phyloP scores from a whole-genome alignment of 2,797 vertebrate genomes.

The Brotogeris chrysoptera region DNA sequence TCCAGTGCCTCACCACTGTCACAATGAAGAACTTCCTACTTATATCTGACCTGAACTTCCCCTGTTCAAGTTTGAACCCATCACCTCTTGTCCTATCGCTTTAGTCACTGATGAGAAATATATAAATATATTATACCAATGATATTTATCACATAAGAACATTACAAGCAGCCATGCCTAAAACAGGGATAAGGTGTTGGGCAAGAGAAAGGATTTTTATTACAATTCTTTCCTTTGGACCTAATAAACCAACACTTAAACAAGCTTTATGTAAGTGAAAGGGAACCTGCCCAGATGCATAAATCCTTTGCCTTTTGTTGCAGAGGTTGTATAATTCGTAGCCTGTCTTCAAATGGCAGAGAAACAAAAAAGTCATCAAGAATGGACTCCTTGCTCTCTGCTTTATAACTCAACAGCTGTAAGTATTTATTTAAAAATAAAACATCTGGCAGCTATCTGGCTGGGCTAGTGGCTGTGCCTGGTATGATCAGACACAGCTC shows the following conservation, averaged over 20 bases:
- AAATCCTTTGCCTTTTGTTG: background rate
- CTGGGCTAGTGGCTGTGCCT: background rate
- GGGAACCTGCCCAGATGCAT: background rate
- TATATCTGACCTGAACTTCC: background rate
- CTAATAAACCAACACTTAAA: background rate
- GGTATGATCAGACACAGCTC: background rate
- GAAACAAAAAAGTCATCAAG: background rate
- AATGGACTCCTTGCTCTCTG: background rate
- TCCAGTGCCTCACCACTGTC: background rate
- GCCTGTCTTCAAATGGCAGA: background rate
- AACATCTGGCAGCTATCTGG: conserved; percentile 3
- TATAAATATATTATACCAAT: background rate
- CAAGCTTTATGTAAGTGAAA: background rate
- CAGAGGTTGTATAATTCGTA: background rate
- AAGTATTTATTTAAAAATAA: conserved; percentile 20
- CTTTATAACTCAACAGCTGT: background rate
- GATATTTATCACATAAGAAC: background rate
- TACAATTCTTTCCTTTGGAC: background rate
- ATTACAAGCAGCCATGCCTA: background rate
- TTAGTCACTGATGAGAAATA: background rate
- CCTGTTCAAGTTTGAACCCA: background rate
- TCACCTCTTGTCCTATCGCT: background rate
- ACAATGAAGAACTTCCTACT: background rate
- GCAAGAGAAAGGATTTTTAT: background rate
- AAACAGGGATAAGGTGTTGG: background rate